Percentiles rank a stretch among this genome's conserved stretches.
Conservation (phyloP, 2,888 invertebrate genomes). For the Stenoptilia bipunctidactyla region DNA sequence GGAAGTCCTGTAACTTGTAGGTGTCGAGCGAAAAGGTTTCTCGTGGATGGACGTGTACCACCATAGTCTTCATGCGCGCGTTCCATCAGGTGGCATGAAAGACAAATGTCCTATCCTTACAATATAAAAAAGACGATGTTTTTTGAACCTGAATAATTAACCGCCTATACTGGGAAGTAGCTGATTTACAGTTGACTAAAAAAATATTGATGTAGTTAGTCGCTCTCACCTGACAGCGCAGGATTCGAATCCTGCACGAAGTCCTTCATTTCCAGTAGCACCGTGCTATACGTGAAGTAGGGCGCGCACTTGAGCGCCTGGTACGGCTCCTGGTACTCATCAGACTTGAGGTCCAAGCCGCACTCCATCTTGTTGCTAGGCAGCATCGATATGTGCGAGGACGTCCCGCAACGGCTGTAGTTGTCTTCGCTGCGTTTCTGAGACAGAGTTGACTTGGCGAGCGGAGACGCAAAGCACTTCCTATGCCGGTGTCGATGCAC, state of each 20-base stretch:
- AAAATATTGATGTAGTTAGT: too few relatives aligned
- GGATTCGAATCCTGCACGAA: conserved; percentile 63
- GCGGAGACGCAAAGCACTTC: conserved; percentile 80
- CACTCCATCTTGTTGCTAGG: conserved; percentile 68
- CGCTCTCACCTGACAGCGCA: conserved; percentile 45
- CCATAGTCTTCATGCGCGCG: too few relatives aligned
- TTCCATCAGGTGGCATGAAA: too few relatives aligned
- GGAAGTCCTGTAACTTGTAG: too few relatives aligned
- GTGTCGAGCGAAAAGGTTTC: too few relatives aligned
- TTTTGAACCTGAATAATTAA: too few relatives aligned
- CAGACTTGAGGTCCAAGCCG: conserved; percentile 74
- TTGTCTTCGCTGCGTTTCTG: conserved; percentile 67
- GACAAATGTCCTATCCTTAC: too few relatives aligned
- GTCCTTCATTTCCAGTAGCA: conserved; percentile 82
- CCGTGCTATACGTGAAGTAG: conserved; percentile 82
- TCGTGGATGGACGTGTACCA: too few relatives aligned
- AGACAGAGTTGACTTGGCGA: conserved; percentile 60
- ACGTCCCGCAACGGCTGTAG: conserved; percentile 65
- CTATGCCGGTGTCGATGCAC: conserved; percentile 78
- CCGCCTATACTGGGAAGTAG: too few relatives aligned
- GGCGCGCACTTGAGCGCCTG: conserved; percentile 82
- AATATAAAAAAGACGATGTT: too few relatives aligned
- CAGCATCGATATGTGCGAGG: conserved; percentile 34
- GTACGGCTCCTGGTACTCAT: conserved; percentile 85
- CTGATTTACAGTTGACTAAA: too few relatives aligned